Percentiles rank a stretch among this genome's conserved stretches.
Evolutionary conservation across 2,888 invertebrate species (phyloP).

Genomic region (Lasioglossum figueresi): DNA sequence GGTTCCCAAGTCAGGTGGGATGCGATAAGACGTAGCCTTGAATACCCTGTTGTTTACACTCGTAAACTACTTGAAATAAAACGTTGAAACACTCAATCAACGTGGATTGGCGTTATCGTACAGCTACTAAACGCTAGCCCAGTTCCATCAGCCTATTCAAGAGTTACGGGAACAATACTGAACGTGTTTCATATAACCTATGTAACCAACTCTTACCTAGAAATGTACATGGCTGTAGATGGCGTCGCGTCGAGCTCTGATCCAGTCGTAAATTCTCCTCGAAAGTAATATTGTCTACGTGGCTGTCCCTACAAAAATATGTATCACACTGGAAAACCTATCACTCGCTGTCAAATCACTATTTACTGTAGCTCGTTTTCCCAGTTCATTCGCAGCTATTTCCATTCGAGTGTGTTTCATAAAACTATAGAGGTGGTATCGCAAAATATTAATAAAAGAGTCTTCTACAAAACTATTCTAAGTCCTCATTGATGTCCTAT

Average conservation of each 20-base stretch:
- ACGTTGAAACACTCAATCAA: not conserved
- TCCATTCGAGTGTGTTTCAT: not conserved
- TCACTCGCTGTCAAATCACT: not conserved
- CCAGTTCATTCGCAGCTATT: not conserved
- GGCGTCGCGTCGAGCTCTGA: not conserved
- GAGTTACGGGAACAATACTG: not conserved
- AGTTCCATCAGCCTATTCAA: not conserved
- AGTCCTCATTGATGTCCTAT: not conserved
- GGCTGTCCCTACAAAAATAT: not conserved
- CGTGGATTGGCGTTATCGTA: not conserved
- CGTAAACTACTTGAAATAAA: not conserved
- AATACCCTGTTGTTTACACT: not conserved
- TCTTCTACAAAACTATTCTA: no score
- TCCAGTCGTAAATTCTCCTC: not conserved
- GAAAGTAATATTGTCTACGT: constrained; percentile 6
- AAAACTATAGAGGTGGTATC: not conserved
- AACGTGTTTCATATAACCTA: not conserved
- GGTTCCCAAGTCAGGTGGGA: not conserved
- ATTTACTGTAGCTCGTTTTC: not conserved
- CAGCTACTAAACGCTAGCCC: not conserved
- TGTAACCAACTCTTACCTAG: not conserved
- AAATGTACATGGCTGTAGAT: not conserved
- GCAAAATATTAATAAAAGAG: not conserved
- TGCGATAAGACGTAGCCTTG: not conserved
- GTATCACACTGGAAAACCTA: not conserved